A percentile compares a stretch with the other conserved stretches of the same genome.
These are phyloP conservation scores for Idaea aversata DNA, from an alignment of 2,888 invertebrate species.

Conservation along the genomic window DNA sequence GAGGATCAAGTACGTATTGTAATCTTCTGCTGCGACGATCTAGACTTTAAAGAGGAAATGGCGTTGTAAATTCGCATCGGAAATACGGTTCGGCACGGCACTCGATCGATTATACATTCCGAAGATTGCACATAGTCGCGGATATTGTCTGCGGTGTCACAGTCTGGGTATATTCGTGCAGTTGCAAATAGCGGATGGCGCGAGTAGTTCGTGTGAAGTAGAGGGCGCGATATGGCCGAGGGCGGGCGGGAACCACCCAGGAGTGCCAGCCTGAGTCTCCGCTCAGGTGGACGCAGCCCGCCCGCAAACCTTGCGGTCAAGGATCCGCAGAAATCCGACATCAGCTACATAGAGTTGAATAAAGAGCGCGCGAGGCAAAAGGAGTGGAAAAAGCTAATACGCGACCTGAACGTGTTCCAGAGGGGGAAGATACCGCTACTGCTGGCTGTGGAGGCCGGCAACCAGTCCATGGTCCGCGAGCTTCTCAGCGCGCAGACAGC, in stretches of 20 bases:
- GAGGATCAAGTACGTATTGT: constrained; percentile 74
- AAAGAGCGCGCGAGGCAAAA: constrained; percentile 74
- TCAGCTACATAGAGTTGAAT: constrained; percentile 76
- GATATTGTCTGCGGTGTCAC: constrained; percentile 64
- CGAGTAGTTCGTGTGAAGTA: constrained; percentile 53
- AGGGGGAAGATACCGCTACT: constrained; percentile 96
- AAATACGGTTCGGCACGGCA: constrained; percentile 59
- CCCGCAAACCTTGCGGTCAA: constrained; percentile 56
- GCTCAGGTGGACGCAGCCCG: constrained; percentile 54
- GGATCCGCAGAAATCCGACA: constrained; percentile 71
- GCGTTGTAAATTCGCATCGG: constrained; percentile 50
- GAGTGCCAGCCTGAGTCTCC: constrained; percentile 49
- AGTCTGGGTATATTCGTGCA: constrained; percentile 53
- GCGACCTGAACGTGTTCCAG: constrained; percentile 83
- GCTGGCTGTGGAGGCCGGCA: constrained; percentile 96
- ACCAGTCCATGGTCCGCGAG: constrained; percentile 96
- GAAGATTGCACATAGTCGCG: constrained; percentile 58
- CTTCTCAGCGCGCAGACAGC: constrained; percentile 92
- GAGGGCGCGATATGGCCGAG: constrained; percentile 49
- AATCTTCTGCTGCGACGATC: constrained; percentile 40
- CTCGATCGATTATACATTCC: constrained; percentile 68
- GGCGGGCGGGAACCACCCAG: constrained; percentile 52
- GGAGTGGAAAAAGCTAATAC: constrained; percentile 80
- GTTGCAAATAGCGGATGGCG: constrained; percentile 61
- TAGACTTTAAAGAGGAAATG: constrained; percentile 43